Base-by-base conservation (phyloP, 1,140 invertebrate genomes). In the Pectinophora gossypiella region DNA sequence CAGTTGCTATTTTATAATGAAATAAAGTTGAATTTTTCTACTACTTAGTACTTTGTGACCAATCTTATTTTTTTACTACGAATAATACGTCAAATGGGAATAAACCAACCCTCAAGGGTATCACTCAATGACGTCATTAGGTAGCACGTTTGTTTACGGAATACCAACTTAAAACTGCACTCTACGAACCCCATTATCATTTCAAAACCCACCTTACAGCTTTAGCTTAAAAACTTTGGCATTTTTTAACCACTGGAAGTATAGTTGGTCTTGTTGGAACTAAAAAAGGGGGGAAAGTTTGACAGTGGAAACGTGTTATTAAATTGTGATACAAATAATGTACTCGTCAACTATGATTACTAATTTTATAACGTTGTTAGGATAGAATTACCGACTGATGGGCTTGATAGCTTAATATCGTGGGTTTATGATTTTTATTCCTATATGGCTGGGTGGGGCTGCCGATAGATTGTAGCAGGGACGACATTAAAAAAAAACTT, bases 271-370 rank as follows among this genome's bases (percentile, higher is more conserved):
- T 15, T 40, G 9, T 40, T 40, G 42, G 5, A 38, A 4, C 13
- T 20, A 68, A 69, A 68, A 72, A 76, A 71, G 64, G 75, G 79
- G 64, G 68, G 54, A 44, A 70, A 76, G 66, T 74, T 77, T 79
- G 78, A 76, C 77, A 75, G 64, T 67, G 47, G 55, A 42, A 53
- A 78, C 61, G 69, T 74, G 64, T 82, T 82, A 85, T 85, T 85
- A 85, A 78, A 74, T 82, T 72, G 72, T 73, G 73, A 74, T 76
- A 70, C 59, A 72, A 73, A 81, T 75, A 64, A 68, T 64, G 21
- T 42, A 68, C 47, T 63, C 54, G 51, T 48, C 54, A 48, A 62
- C 61, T 61, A 82, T 82, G 72, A 82, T 76, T 78, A 76, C 61
- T 61, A 55, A 68, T 79, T 72, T 77, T 66, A 45, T 73, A 66